Conservation (phyloP, 2,113 vertebrate genomes). For the Malurus elegans region DNA sequence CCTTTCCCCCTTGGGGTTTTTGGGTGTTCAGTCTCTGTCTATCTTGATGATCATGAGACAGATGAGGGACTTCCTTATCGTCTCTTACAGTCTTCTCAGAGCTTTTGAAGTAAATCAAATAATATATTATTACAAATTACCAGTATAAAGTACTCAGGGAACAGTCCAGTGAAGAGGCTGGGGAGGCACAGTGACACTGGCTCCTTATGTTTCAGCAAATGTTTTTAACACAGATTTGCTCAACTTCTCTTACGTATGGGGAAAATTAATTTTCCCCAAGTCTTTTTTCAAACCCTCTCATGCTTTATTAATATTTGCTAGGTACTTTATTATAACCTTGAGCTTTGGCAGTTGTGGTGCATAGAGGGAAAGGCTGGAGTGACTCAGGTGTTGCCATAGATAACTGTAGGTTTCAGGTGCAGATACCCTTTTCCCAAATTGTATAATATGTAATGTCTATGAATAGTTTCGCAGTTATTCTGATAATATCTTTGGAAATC, state of each 20-base stretch:
- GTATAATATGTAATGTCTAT: neutral
- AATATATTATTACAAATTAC: neutral
- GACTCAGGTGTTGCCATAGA: neutral
- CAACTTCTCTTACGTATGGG: neutral
- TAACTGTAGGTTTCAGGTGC: neutral
- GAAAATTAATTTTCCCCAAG: neutral
- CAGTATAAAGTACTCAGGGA: neutral
- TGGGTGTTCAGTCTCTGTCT: too few species aligned
- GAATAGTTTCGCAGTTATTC: neutral
- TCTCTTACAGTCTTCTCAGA: neutral
- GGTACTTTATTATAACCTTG: neutral
- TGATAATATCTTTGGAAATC: neutral
- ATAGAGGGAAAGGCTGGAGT: neutral
- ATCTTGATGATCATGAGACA: too few species aligned
- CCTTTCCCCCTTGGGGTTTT: too few species aligned
- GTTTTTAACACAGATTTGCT: neutral
- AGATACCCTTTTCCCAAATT: neutral
- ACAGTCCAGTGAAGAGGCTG: neutral
- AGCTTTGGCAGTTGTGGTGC: neutral
- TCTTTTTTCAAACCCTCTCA: neutral
- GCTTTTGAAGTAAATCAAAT: neutral
- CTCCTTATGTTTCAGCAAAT: neutral
- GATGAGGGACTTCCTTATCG: too few species aligned
- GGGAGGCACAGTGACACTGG: neutral
- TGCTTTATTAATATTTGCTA: neutral